These are phyloP conservation scores for Sinella curviseta DNA, from an alignment of 1,140 invertebrate species.

Conservation along the genomic window DNA sequence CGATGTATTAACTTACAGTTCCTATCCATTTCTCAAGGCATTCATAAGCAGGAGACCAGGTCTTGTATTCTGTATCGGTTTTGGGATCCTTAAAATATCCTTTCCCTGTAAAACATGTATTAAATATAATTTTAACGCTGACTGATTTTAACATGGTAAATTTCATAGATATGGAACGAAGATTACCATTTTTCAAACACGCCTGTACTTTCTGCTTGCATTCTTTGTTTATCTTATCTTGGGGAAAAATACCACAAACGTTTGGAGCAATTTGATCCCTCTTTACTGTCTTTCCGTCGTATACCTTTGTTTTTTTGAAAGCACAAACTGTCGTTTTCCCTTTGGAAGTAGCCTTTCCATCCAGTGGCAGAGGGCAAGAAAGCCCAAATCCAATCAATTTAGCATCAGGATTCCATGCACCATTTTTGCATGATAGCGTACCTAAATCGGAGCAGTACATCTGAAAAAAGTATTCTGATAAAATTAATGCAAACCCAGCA, in stretches of 20 bases:
- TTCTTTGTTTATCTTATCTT: neutral
- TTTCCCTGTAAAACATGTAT: neutral
- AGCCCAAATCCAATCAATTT: conserved; percentile 15
- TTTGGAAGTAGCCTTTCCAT: neutral
- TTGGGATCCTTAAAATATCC: conserved; percentile 3
- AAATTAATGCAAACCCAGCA: neutral
- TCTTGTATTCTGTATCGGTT: neutral
- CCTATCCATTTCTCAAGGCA: neutral
- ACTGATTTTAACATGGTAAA: too few species aligned
- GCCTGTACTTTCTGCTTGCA: neutral
- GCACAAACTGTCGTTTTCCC: neutral
- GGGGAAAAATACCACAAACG: neutral
- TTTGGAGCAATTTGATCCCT: neutral
- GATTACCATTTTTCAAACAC: conserved; percentile 4
- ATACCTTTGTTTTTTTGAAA: neutral
- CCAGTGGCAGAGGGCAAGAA: neutral
- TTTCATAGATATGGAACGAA: neutral
- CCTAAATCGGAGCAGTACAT: neutral
- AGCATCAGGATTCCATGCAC: neutral
- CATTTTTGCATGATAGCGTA: neutral
- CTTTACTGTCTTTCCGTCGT: conserved; percentile 6
- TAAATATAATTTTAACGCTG: neutral
- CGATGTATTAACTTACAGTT: too few species aligned
- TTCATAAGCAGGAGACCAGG: neutral
- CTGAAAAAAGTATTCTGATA: neutral